These are phyloP conservation scores for Odontomachus brunneus DNA, from an alignment of 1,140 invertebrate species.

Conservation along the genomic window DNA sequence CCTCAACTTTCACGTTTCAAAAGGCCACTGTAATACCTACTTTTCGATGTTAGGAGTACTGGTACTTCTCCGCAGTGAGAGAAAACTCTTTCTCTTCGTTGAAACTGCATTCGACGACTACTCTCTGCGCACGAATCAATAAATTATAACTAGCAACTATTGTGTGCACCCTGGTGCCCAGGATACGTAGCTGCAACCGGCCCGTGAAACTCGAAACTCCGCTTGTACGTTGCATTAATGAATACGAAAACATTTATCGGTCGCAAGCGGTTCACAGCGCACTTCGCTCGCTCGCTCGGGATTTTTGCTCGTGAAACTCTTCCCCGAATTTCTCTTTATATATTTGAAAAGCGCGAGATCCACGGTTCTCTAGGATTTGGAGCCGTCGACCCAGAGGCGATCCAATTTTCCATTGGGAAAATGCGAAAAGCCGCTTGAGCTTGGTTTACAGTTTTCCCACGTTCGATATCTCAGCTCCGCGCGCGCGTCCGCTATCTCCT, in stretches of 20 bases:
- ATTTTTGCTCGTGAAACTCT: not conserved
- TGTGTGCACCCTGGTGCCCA: not conserved
- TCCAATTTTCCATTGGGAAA: not conserved
- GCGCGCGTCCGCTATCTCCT: not conserved
- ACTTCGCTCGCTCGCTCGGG: not conserved
- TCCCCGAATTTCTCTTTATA: not conserved
- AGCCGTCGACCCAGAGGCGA: not conserved
- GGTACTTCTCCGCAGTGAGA: too few species aligned
- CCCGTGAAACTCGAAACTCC: conserved; percentile 8
- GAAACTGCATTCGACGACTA: too few species aligned
- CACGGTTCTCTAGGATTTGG: not conserved
- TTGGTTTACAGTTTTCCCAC: not conserved
- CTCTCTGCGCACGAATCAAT: too few species aligned
- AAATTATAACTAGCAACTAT: not conserved
- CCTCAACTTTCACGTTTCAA: too few species aligned
- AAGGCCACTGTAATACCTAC: too few species aligned
- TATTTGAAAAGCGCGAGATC: not conserved
- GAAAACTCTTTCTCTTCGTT: too few species aligned
- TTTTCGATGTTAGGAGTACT: too few species aligned
- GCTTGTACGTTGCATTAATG: not conserved
- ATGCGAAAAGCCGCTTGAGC: not conserved
- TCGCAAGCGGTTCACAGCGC: not conserved
- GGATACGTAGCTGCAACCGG: not conserved
- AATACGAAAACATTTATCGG: conserved; percentile 9
- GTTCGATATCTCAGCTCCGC: not conserved